Conservation (phyloP, 2,888 invertebrate species). For the Lycia hirtaria region DNA sequence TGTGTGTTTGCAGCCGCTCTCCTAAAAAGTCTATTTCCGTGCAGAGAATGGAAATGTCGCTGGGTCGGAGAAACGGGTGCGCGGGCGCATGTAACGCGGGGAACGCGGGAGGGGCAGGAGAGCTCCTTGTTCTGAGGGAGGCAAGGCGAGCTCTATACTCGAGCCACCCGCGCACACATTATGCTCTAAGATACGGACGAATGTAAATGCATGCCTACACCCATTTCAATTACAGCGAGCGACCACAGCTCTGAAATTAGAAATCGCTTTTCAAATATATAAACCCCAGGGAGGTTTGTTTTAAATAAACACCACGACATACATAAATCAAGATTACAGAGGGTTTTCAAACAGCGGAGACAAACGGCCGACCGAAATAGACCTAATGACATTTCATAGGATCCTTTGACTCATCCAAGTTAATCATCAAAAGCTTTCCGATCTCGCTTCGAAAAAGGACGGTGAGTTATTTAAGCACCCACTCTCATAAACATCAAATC, state of each 20-base stretch:
- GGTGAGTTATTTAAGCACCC: constrained; percentile 43
- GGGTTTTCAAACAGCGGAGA: constrained; percentile 58
- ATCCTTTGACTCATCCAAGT: constrained; percentile 30
- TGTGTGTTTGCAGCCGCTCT: constrained; percentile 64
- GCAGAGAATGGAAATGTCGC: constrained; percentile 77
- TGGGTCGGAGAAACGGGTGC: constrained; percentile 73
- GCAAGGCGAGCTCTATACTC: constrained; percentile 72
- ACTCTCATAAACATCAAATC: constrained; percentile 58
- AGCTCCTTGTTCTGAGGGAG: constrained; percentile 67
- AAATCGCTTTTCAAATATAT: constrained; percentile 39
- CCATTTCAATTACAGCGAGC: constrained; percentile 65
- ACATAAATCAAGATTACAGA: constrained; percentile 62
- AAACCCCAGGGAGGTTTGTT: constrained; percentile 33
- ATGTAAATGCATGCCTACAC: constrained; percentile 65
- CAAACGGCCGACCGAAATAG: constrained; percentile 50
- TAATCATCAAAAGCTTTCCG: constrained; percentile 34
- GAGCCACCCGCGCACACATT: constrained; percentile 61
- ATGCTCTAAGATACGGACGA: constrained; percentile 68
- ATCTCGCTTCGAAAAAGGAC: constrained; percentile 26
- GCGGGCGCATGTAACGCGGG: constrained; percentile 54
- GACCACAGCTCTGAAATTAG: constrained; percentile 47
- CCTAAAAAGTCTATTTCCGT: constrained; percentile 79
- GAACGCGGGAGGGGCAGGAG: constrained; percentile 46
- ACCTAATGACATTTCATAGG: constrained; percentile 47
- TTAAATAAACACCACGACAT: constrained; percentile 50